Conservation (phyloP, 2,113 vertebrate genomes). For the Delphinus delphis region DNA sequence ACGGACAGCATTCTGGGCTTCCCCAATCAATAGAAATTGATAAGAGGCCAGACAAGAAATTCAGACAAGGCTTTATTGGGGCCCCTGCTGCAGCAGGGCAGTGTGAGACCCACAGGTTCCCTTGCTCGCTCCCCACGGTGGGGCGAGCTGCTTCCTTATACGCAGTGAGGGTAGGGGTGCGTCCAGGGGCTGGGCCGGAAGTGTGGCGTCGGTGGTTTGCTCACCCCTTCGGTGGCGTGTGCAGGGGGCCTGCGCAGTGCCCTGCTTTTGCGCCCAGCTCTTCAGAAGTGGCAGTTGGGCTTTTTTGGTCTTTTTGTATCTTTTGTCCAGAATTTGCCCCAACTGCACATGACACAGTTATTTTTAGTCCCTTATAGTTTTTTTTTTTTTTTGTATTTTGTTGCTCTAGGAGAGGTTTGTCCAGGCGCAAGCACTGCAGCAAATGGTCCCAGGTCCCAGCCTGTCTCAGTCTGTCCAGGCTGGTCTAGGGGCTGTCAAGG, state of each 20-base stretch:
- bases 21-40: neutral
- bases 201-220: neutral
- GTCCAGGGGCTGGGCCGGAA: neutral
- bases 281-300: neutral
- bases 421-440: neutral
- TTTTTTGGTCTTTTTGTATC: neutral
- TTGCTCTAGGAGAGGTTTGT: neutral
- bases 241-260: neutral
- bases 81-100: neutral
- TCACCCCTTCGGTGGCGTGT: neutral
- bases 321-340: neutral
- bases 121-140: rapidly evolving
- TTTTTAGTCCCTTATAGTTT: neutral
- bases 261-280: neutral
- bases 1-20: neutral
- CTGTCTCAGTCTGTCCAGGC: neutral
- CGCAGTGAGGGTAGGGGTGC: neutral
- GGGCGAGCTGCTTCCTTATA: rapidly evolving
- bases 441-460: neutral
- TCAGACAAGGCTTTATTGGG: neutral
- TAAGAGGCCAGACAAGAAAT: neutral
- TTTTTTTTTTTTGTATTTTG: no score
- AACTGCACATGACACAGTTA: neutral
- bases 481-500: neutral
- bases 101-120: rapidly evolving